These are phyloP conservation scores for Phallusia fumigata DNA, from an alignment of 23 tunicate species.

Conservation along the genomic window DNA sequence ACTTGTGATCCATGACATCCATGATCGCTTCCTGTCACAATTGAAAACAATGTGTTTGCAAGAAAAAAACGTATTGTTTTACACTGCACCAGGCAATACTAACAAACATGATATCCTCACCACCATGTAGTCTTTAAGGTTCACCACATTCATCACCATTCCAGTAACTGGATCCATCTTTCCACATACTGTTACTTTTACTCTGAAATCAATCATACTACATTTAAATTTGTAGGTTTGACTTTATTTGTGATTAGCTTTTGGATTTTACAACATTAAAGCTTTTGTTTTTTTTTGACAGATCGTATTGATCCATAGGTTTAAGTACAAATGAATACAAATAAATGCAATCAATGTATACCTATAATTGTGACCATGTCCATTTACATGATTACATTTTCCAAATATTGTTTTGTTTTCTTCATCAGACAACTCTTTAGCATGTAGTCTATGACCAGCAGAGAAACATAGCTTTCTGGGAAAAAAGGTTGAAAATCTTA, in stretches of 20 bases:
- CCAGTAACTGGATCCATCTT: slow-evolving; percentile 45
- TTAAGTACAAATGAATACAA: no score
- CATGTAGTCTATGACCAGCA: slow-evolving; percentile 73
- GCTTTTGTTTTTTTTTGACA: no score
- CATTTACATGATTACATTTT: slow-evolving; percentile 72
- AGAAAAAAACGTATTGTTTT: no score
- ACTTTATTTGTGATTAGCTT: no score
- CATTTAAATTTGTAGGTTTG: no score
- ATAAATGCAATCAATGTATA: slow-evolving; percentile 1
- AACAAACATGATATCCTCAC: slow-evolving; percentile 14
- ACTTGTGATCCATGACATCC: slow-evolving; percentile 77
- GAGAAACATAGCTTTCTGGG: slow-evolving; percentile 38
- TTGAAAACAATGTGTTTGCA: not conserved
- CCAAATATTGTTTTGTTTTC: slow-evolving; percentile 70
- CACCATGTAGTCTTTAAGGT: slow-evolving; percentile 47
- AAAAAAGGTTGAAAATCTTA: no score
- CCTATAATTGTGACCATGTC: slow-evolving; percentile 94
- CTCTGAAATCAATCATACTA: slow-evolving; percentile 24
- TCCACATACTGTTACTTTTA: slow-evolving; percentile 78
- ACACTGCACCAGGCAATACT: no score
- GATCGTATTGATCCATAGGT: no score
- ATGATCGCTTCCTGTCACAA: slow-evolving; percentile 56
- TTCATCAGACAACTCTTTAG: slow-evolving; percentile 49
- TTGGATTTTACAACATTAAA: no score
- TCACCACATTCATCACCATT: slow-evolving; percentile 83